phyloP scores from a whole-genome alignment of 2,797 vertebrate species.

The Graptemys geographica region DNA sequence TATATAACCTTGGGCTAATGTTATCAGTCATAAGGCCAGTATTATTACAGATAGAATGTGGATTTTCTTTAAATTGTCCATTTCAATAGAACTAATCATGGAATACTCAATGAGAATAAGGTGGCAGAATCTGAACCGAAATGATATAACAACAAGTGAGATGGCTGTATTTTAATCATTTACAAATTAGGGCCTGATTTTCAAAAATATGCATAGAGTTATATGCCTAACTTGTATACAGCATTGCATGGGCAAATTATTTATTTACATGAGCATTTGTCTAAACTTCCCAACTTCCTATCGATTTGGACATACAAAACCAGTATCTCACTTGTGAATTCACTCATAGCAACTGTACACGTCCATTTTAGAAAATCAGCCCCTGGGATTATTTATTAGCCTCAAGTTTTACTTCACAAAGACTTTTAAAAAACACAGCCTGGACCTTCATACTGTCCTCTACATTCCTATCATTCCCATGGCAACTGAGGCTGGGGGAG shows the following conservation, averaged over 20 bases:
- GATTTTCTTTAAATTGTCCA: not conserved
- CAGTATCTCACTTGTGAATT: not conserved
- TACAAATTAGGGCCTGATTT: not conserved
- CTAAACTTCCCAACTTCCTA: accelerated
- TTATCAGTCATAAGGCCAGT: not conserved
- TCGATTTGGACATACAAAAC: not conserved
- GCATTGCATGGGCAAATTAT: not conserved
- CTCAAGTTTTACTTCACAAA: accelerated
- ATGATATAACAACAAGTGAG: not conserved
- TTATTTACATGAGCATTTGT: not conserved
- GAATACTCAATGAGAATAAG: not conserved
- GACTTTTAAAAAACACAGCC: accelerated
- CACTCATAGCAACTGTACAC: not conserved
- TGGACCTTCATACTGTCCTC: not conserved
- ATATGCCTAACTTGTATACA: not conserved
- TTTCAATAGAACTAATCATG: not conserved
- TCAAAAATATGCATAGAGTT: not conserved
- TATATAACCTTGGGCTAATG: not conserved
- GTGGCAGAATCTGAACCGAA: not conserved
- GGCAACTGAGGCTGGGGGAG: not conserved
- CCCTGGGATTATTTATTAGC: not conserved
- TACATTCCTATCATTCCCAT: not conserved
- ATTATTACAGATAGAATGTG: not conserved
- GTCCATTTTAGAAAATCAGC: not conserved
- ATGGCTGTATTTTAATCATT: not conserved